Evolutionary conservation across 2,888 invertebrate genomes (phyloP).

Genomic region (Busseola fusca): DNA sequence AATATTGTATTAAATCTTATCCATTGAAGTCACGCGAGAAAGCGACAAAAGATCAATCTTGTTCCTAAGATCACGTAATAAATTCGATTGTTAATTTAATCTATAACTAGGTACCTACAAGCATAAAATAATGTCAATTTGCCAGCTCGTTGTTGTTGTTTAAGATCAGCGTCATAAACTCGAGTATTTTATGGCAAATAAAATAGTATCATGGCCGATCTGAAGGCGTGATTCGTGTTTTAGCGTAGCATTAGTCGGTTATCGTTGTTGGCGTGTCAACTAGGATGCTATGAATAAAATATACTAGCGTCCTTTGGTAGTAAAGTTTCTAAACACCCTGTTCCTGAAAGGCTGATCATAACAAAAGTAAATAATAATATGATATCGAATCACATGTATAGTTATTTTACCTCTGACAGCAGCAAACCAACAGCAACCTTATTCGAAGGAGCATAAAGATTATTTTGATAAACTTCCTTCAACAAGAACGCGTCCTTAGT

Average conservation of each 20-base stretch:
- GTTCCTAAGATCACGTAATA: slow-evolving; percentile 5
- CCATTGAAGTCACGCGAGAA: background rate
- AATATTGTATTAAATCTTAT: background rate
- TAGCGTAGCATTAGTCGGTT: slow-evolving; percentile 23
- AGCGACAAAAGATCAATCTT: background rate
- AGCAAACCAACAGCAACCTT: background rate
- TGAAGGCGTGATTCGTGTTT: slow-evolving; percentile 28
- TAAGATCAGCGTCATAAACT: slow-evolving; percentile 37
- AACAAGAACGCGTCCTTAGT: no score
- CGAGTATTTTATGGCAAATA: slow-evolving; percentile 41
- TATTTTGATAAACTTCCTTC: background rate
- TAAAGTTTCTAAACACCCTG: background rate
- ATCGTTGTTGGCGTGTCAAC: slow-evolving; percentile 23
- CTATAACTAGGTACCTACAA: background rate
- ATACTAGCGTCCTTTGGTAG: background rate
- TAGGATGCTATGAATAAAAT: slow-evolving; percentile 9
- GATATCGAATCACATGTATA: background rate
- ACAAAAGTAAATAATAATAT: background rate
- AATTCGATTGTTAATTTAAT: slow-evolving; percentile 23
- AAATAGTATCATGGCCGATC: slow-evolving; percentile 29
- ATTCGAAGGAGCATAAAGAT: background rate
- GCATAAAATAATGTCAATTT: slow-evolving; percentile 37
- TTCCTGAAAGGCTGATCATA: background rate
- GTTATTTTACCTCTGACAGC: background rate
- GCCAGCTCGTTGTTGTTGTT: slow-evolving; percentile 30